Evolutionary conservation across 2,113 vertebrate genomes (phyloP).

Genomic region (Natator depressus): DNA sequence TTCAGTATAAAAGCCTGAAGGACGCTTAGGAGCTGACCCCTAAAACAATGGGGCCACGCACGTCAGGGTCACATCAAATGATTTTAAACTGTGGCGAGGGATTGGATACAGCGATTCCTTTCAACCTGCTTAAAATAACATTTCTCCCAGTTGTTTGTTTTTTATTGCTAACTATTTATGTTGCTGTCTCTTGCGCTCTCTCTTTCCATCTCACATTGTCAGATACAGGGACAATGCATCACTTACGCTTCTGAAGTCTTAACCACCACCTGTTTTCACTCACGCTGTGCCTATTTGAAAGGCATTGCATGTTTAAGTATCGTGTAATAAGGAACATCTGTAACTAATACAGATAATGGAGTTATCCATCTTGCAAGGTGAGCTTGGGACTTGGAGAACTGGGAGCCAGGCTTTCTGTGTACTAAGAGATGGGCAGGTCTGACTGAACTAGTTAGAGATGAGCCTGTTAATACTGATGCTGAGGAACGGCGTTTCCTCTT

Average conservation of each 20-base stretch:
- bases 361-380: conserved; percentile 49
- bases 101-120: conserved; percentile 73
- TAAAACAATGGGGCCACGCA: conserved; percentile 17
- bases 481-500: conserved; percentile 12
- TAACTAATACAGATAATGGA: conserved; percentile 38
- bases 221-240: conserved; percentile 57
- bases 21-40: background rate
- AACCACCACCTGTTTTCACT: conserved; percentile 48
- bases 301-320: conserved; percentile 65
- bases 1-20: conserved; percentile 51
- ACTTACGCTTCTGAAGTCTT: conserved; percentile 67
- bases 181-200: conserved; percentile 70
- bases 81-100: conserved; percentile 6
- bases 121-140: conserved; percentile 81
- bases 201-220: conserved; percentile 72
- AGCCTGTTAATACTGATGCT: background rate
- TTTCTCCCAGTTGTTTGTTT: conserved; percentile 70
- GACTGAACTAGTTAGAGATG: background rate
- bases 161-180: conserved; percentile 71
- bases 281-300: conserved; percentile 48
- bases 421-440: conserved; percentile 47
- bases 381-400: conserved; percentile 62
- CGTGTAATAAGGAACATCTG: conserved; percentile 50
- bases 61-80: conserved; percentile 34
- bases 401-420: background rate